A percentile compares a stretch with the other conserved stretches of the same genome.
phyloP scores from a whole-genome alignment of 2,888 invertebrate species.

The Globia sparganii region DNA sequence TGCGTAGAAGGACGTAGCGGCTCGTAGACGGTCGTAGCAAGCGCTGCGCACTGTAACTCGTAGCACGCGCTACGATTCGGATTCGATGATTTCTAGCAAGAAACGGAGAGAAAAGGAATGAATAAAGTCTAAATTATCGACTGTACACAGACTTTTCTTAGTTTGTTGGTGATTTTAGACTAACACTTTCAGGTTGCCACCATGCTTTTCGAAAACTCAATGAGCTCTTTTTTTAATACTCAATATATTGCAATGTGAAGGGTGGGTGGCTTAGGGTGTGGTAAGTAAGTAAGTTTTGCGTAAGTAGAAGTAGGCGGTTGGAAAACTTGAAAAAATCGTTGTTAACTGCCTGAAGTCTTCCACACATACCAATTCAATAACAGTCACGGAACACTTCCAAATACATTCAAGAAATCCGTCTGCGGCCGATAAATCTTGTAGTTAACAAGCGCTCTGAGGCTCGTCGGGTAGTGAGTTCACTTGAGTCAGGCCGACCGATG shows the following conservation, averaged over 20 bases:
- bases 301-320: neutral
- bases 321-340: neutral
- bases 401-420: constrained; percentile 52
- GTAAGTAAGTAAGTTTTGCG: too few species aligned
- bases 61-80: constrained; percentile 8
- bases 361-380: constrained; percentile 27
- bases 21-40: constrained; percentile 1
- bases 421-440: constrained; percentile 61
- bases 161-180: neutral
- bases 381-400: constrained; percentile 44
- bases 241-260: neutral
- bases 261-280: too few species aligned
- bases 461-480: constrained; percentile 39
- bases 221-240: neutral
- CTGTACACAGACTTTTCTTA: neutral
- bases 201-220: neutral
- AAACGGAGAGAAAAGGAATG: neutral
- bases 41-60: neutral
- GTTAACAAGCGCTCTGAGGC: constrained; percentile 58
- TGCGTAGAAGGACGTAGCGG: constrained; percentile 5
- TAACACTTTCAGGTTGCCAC: neutral
- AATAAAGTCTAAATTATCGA: neutral
- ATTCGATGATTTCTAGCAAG: neutral
- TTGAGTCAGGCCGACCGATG: constrained; percentile 50
- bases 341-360: constrained; percentile 22